Conservation (phyloP, 35 echinoderm and acorn worm species). For the Amphiura filiformis region DNA sequence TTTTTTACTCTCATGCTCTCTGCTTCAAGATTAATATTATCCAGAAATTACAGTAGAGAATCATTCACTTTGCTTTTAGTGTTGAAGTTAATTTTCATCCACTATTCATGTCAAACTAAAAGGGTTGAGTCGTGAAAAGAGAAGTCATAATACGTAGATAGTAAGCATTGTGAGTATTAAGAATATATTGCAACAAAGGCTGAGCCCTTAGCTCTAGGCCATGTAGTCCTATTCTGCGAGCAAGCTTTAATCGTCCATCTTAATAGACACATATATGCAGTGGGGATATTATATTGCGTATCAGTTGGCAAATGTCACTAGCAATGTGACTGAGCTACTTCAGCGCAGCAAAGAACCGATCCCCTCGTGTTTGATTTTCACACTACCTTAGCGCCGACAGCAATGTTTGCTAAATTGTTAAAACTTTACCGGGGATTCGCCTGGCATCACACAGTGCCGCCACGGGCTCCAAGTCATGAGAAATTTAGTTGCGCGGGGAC, state of each 20-base stretch:
- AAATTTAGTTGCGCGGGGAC: not conserved
- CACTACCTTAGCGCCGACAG: not conserved
- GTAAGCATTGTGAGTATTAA: not conserved
- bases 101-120: not conserved
- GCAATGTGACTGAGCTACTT: not conserved
- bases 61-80: not conserved
- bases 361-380: conserved; percentile 11
- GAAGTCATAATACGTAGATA: not conserved
- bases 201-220: not conserved
- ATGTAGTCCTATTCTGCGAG: not conserved
- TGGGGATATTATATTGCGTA: conserved; percentile 8
- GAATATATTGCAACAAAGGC: not conserved
- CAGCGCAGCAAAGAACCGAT: not conserved
- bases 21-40: no score
- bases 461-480: conserved; percentile 4
- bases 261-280: not conserved
- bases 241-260: conserved; percentile 5
- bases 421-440: conserved; percentile 9
- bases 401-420: conserved; percentile 15
- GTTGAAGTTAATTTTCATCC: conserved; percentile 6
- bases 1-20: no score
- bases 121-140: not conserved
- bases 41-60: no score
- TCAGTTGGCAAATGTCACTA: conserved; percentile 7
- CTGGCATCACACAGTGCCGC: conserved; percentile 3